Conservation (phyloP, 2,888 invertebrate species). For the Drosophila monieri region DNA sequence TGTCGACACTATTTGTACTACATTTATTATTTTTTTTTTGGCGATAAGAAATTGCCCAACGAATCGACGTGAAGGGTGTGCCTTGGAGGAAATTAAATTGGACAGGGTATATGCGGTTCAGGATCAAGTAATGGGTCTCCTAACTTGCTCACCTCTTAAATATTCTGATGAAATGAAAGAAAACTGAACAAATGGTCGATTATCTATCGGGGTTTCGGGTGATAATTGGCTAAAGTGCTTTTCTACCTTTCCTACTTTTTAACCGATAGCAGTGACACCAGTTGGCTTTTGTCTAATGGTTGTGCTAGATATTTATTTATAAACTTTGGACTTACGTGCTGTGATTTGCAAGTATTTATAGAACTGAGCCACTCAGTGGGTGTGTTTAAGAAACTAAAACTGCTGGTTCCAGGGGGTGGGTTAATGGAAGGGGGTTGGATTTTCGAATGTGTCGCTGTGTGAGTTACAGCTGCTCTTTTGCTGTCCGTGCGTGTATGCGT, state of each 20-base stretch:
- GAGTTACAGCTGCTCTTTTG: slow-evolving; percentile 40
- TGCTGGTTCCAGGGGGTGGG: slow-evolving; percentile 5
- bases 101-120: slow-evolving; percentile 1
- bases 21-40: slow-evolving; percentile 25
- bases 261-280: slow-evolving; percentile 29
- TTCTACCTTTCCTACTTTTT: slow-evolving; percentile 5
- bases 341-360: slow-evolving; percentile 27
- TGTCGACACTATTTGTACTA: slow-evolving; percentile 48
- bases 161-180: slow-evolving; percentile 1
- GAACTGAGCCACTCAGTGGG: slow-evolving; percentile 38
- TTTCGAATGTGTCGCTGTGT: slow-evolving; percentile 20
- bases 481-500: slow-evolving; percentile 20
- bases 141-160: background rate
- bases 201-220: slow-evolving; percentile 19
- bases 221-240: slow-evolving; percentile 36
- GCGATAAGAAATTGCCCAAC: slow-evolving; percentile 32
- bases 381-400: background rate
- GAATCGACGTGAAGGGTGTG: background rate
- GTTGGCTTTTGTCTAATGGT: slow-evolving; percentile 3
- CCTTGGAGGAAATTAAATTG: slow-evolving; percentile 1
- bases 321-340: slow-evolving; percentile 9
- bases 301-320: slow-evolving; percentile 28
- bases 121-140: background rate
- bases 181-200: slow-evolving; percentile 26
- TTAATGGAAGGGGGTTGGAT: slow-evolving; percentile 31